Base-by-base conservation (phyloP, 2,113 vertebrate genomes). In the Eulemur macaco region DNA sequence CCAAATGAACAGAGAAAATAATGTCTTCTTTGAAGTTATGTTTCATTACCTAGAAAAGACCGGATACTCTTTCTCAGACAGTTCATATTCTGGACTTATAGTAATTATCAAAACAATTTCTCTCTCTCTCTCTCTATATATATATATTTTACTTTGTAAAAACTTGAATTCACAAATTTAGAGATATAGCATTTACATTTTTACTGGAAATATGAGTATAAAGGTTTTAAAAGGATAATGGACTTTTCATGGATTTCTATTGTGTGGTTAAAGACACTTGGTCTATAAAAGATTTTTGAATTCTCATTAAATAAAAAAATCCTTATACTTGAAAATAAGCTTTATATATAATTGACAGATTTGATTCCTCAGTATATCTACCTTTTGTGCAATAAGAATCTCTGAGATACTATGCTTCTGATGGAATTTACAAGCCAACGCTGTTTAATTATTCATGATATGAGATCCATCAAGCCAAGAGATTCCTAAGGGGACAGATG, bases 391-490 rank as follows among this genome's bases (percentile, higher is more conserved):
- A 91, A 97, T 95, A 95, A 77, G 87, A 96, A 95, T 91, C 90
- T 77, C 54, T 96, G 94, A 97, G 86, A 97, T 89, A 97, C 54
- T 95, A 88, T 95, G 68, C 97, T 97, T 97, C 95, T 66, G 58
- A 78, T 94, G 88, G 91, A 96, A 98, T 98, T 98, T 98, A 97
- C 84, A 97, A 76, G 89, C 86, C 81, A 87, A 8, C 47, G 14
- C 18, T 97, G 89, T 95, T 98, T 97, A 98, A 98, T 98, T 98
- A 98, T 97, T 98, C 96, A 97, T 78, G 64, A 93, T 39, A 68
- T 21, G 0, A 88, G 85, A 98, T 96, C 74, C 69, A 96, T 98
- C 97, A 98, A 95, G 66, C 42, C 74, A 81, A 97, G 97, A 98
- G 93, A 73, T 73, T 97, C 78, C 91, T 96, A 64, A 91, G 82